phyloP scores from a whole-genome alignment of 2,113 vertebrate species.

The Theristicus caerulescens region DNA sequence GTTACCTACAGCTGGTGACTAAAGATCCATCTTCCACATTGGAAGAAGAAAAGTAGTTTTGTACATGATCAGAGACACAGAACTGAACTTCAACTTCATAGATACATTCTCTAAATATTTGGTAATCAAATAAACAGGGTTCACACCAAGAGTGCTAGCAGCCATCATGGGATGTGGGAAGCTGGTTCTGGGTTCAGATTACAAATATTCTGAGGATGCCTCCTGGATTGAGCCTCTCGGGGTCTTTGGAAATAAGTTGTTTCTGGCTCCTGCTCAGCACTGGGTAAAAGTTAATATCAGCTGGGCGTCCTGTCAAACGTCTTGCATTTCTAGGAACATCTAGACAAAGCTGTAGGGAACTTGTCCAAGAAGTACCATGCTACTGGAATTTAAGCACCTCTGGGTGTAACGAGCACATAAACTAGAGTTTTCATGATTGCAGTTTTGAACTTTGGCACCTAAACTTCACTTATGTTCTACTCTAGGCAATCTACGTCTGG shows the following conservation, averaged over 20 bases:
- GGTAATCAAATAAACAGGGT: background rate
- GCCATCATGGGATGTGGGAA: background rate
- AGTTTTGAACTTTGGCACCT: background rate
- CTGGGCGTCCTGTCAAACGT: background rate
- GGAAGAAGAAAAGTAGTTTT: background rate
- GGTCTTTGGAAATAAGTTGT: background rate
- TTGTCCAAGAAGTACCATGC: background rate
- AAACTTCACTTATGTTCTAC: background rate
- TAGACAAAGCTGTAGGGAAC: background rate
- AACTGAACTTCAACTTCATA: background rate
- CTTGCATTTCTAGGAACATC: background rate
- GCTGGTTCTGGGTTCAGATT: background rate
- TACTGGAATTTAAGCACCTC: background rate
- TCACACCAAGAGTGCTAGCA: background rate
- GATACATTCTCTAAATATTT: background rate
- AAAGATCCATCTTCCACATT: background rate
- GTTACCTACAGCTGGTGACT: background rate
- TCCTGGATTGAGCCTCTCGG: background rate
- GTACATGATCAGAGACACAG: background rate
- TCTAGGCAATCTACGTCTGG: background rate
- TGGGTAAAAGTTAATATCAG: background rate
- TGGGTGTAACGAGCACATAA: background rate
- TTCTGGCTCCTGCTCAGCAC: background rate
- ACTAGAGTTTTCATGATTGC: background rate
- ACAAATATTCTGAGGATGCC: background rate